phyloP scores from a whole-genome alignment of 30 jellyfish, hydroid and myxozoan genomes.

The Hydra vulgaris region DNA sequence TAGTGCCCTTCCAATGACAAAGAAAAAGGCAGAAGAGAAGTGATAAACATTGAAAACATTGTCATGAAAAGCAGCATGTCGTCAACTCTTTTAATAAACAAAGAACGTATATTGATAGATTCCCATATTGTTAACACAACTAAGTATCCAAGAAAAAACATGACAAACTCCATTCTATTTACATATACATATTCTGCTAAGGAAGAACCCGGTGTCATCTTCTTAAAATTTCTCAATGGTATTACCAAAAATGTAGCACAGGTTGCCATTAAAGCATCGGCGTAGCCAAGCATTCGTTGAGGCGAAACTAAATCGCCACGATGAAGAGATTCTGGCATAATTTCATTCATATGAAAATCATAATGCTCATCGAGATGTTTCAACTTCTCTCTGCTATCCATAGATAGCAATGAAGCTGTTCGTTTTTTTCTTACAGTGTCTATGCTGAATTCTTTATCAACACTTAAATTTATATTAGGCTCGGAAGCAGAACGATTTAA shows the following conservation, averaged over 20 bases:
- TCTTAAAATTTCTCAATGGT: conserved; percentile 24
- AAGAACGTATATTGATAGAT: conserved; percentile 23
- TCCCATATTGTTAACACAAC: conserved; percentile 32
- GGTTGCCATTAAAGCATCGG: conserved; percentile 41
- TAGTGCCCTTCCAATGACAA: conserved; percentile 25
- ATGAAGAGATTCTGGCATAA: conserved; percentile 25
- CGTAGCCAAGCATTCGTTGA: conserved; percentile 23
- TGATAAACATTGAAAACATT: conserved; percentile 5
- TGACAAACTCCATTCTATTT: conserved; percentile 13
- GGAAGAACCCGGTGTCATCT: not conserved
- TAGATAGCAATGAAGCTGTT: not conserved
- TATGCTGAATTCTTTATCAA: not conserved
- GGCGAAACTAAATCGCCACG: conserved; percentile 26
- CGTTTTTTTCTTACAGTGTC: not conserved
- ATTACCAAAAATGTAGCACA: conserved; percentile 33
- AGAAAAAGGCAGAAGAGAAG: conserved; percentile 29
- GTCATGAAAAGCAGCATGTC: conserved; percentile 22
- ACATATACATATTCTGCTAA: not conserved
- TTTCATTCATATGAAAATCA: conserved; percentile 6
- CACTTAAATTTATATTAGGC: not conserved
- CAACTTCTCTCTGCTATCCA: conserved; percentile 1
- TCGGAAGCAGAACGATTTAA: not conserved
- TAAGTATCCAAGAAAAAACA: conserved; percentile 31
- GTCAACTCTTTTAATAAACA: conserved; percentile 22
- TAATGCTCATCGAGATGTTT: conserved; percentile 30